Percentiles rank a stretch among this genome's conserved stretches.
Conservation (phyloP, 1,140 invertebrate genomes). For the Lucilia sericata region DNA sequence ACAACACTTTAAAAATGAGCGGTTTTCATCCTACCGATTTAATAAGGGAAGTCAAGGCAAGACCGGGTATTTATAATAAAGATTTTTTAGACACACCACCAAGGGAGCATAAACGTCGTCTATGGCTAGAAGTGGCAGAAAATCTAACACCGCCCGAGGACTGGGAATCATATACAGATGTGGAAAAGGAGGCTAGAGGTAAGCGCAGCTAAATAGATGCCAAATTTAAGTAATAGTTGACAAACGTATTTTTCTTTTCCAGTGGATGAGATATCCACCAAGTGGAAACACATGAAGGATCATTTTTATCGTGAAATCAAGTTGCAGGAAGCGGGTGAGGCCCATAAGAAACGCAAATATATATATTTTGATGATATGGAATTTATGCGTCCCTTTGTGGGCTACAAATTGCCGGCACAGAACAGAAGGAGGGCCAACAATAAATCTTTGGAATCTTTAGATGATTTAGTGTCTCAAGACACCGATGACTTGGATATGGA, state of each 20-base stretch:
- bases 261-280: slow-evolving; percentile 5
- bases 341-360: slow-evolving; percentile 29
- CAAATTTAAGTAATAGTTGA: background rate
- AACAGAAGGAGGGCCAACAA: background rate
- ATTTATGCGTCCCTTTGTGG: slow-evolving; percentile 11
- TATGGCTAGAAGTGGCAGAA: slow-evolving; percentile 30
- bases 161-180: slow-evolving; percentile 24
- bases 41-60: background rate
- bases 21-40: slow-evolving; percentile 25
- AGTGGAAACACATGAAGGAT: slow-evolving; percentile 23
- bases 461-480: background rate
- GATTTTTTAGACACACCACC: background rate
- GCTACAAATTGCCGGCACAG: background rate
- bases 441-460: background rate
- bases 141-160: background rate
- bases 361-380: slow-evolving; percentile 37
- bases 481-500: slow-evolving; percentile 15
- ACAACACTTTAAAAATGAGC: background rate
- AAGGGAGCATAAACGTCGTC: background rate
- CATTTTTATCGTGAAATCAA: slow-evolving; percentile 31
- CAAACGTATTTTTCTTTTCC: background rate
- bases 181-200: slow-evolving; percentile 10
- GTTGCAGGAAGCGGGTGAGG: background rate
- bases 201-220: background rate
- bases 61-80: background rate